Evolutionary conservation across 2,888 invertebrate species (phyloP), one percentile per base, ranked within the genome.

Genomic region (Theodoxus fluviatilis): DNA sequence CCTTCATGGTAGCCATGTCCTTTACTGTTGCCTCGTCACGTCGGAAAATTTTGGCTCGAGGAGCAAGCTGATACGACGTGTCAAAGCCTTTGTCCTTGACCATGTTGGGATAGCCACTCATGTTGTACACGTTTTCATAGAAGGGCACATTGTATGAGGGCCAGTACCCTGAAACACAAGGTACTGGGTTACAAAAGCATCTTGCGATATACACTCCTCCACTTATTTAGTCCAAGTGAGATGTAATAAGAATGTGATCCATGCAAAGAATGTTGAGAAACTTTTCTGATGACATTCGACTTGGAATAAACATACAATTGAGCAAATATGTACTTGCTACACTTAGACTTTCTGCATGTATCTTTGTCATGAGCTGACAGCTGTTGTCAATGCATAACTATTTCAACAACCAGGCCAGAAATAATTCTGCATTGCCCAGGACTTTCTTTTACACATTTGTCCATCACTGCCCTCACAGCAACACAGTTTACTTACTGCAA

Each of bases 141-240:
- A 81, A 86, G 28, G 86, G 86, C 12, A 86, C 80, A 75, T 86
- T 86, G 73, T 86, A 86, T 3, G 86, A 86, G 31, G 86, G 81
- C 83, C 84, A 86, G 71, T 86, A 86, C 31, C 84, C 84, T 83
- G 71, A 40, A 73, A 76, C 31, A 63, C 2, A 43, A 28, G n/a
- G 18, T 31, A 40, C 61, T n/a, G 31, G 18, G 33, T 9, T 31
- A 64, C 2, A 0, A 40, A 28, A 6, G 37, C 38, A 7, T 37
- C 55, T n/a, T n/a, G 28, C 40, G 33, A 18, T 38, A 38, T n/a
- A 68, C 33, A 49, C 15, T 9, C 6, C 9, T 18, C 22, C 18
- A 15, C 18, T n/a, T n/a, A n/a, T n/a, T n/a, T n/a, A n/a, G n/a
- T n/a, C n/a, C n/a, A n/a, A n/a, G n/a, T n/a, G n/a, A n/a, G n/a